phyloP scores from a whole-genome alignment of 1,140 invertebrate genomes.

The Drosophila pruinosa region DNA sequence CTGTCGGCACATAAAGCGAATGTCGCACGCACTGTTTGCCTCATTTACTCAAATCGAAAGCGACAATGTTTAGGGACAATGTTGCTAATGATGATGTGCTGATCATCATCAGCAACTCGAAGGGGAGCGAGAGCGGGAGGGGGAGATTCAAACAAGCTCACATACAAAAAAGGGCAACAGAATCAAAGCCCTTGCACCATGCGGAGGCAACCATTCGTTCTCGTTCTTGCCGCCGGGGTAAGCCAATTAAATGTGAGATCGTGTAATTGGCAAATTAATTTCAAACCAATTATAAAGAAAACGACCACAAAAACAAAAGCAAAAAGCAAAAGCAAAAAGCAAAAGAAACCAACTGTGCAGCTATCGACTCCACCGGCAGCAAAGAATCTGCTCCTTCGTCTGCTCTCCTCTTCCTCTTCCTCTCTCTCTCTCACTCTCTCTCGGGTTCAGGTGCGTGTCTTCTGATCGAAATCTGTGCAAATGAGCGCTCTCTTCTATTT shows the following conservation, averaged over 20 bases:
- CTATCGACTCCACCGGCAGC: not conserved
- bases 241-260: constrained; percentile 83
- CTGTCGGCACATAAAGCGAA: constrained; percentile 78
- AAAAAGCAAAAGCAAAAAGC: not conserved
- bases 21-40: constrained; percentile 78
- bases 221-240: constrained; percentile 51
- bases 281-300: constrained; percentile 82
- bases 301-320: constrained; percentile 61
- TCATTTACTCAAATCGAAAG: constrained; percentile 78
- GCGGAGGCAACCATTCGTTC: constrained; percentile 16
- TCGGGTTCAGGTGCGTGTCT: too few relatives aligned
- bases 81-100: constrained; percentile 57
- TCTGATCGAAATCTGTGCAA: constrained; percentile 48
- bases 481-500: too few relatives aligned
- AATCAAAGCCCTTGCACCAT: constrained; percentile 51
- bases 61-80: constrained; percentile 58
- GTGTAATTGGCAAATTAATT: constrained; percentile 83
- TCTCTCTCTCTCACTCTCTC: too few relatives aligned
- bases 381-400: not conserved
- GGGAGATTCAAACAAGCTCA: constrained; percentile 18
- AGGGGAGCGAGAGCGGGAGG: not conserved
- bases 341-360: not conserved
- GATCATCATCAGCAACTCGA: not conserved
- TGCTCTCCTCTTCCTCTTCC: not conserved
- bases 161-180: constrained; percentile 71